Conservation (phyloP, 1,140 invertebrate genomes). For the Drosophila asahinai region DNA sequence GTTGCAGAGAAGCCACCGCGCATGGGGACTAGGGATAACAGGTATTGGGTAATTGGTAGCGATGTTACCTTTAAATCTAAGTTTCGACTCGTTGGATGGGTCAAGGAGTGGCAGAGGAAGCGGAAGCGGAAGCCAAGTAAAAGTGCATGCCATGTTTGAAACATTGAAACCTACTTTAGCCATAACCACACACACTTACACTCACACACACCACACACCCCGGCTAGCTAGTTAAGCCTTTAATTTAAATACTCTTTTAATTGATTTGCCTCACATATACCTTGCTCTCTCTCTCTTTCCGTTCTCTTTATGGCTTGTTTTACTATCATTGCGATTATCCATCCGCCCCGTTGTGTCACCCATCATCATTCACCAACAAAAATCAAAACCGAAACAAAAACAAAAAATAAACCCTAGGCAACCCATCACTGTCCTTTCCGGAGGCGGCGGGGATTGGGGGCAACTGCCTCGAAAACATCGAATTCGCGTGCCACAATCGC, state of each 20-base stretch:
- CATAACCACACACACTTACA: constrained; percentile 21
- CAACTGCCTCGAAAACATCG: constrained; percentile 79
- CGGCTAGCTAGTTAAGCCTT: constrained; percentile 54
- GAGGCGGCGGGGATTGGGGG: constrained; percentile 26
- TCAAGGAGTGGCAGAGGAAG: constrained; percentile 15
- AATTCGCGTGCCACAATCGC: constrained; percentile 86
- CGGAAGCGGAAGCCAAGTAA: constrained; percentile 21
- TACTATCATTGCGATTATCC: constrained; percentile 59
- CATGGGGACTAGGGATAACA: background rate
- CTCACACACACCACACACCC: constrained; percentile 17
- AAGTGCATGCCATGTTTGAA: constrained; percentile 73
- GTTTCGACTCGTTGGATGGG: constrained; percentile 17
- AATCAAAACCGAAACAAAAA: constrained; percentile 18
- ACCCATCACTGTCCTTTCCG: constrained; percentile 44
- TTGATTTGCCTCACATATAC: constrained; percentile 55
- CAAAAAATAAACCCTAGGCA: constrained; percentile 51
- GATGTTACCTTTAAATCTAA: constrained; percentile 16
- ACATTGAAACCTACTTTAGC: constrained; percentile 74
- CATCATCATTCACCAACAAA: constrained; percentile 44
- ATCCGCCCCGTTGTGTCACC: constrained; percentile 63
- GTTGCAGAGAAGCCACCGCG: background rate
- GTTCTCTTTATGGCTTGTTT: constrained; percentile 50
- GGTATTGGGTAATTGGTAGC: constrained; percentile 30
- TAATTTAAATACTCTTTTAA: constrained; percentile 47
- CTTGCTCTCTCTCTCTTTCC: constrained; percentile 40